Base-by-base conservation (phyloP, 2,797 vertebrate genomes). In the Harpagifer antarcticus region DNA sequence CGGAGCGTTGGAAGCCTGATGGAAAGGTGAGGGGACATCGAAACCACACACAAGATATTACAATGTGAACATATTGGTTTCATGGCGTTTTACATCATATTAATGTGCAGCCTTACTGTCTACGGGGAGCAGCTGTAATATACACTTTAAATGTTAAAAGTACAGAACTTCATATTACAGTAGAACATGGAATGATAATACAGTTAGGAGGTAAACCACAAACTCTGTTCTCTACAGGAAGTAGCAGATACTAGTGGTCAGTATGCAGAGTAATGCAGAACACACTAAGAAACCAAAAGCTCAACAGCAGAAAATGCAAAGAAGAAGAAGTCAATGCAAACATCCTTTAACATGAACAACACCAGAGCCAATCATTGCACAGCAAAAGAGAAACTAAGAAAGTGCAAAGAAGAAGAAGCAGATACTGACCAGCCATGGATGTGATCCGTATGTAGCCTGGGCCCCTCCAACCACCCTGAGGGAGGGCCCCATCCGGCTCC, bases 371-470 rank as follows among this genome's bases (percentile, higher is more conserved):
- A 2, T 16, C 5, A 13, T 2, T 1, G 2, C n/a, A 11, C 8
- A 37, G 12, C 45, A 23, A 58, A 20, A 45, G 2, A 54, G 0
- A 0, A 0, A 17, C 9, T 14, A 4, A 45, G 45, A 11, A n/a
- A 12, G 5, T 2, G 17, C 2, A 52, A 16, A 67, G 45, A 45
- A 57, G 17, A 44, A 55, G 2, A 0, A 9, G 3, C 19, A 12
- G 19, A 6, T 6, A 88, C 84, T 84, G 71, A 92, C 94, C 82
- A 95, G 89, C 94, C 94, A 95, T 4, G 94, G 94, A 47, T 95
- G 93, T 1, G 94, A 91, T 43, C 94, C 94, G 2, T 87, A 71
- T 6, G 60, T 16, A 4, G 89, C 91, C 62, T 91, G 81, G 0
- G 71, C 63, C 2, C 94, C 94, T 45, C 95, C 94, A 0, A 95